These are phyloP conservation scores for Diplolepis rosae DNA, from an alignment of 2,888 invertebrate genomes.

Conservation along the genomic window DNA sequence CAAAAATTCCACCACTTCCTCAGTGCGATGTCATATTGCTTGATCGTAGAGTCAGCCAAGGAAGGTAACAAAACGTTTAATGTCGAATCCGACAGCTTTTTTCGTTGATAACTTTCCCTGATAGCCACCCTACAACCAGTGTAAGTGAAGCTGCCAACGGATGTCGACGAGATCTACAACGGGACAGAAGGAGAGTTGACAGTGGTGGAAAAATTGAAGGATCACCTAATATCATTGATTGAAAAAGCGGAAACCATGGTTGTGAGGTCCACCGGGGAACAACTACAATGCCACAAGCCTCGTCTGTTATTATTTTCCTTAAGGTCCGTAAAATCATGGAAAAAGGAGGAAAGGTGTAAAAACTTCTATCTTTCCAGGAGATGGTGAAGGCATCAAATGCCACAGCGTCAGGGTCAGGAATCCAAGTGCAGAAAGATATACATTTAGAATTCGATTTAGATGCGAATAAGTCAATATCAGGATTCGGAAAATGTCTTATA, in stretches of 20 bases:
- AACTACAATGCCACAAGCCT: too few relatives aligned
- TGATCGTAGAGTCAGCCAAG: neutral
- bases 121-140: slow-evolving; percentile 21
- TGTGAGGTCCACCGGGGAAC: neutral
- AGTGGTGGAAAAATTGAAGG: slow-evolving; percentile 24
- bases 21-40: neutral
- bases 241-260: neutral
- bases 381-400: too few relatives aligned
- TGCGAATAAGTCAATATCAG: too few relatives aligned
- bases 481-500: too few relatives aligned
- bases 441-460: too few relatives aligned
- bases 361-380: too few relatives aligned
- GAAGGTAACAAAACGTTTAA: neutral
- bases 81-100: neutral
- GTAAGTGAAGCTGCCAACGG: slow-evolving; percentile 18
- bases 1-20: neutral
- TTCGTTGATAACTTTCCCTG: neutral
- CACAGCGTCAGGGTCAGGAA: too few relatives aligned
- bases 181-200: slow-evolving; percentile 29
- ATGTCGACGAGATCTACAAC: slow-evolving; percentile 31
- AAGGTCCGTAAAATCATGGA: neutral
- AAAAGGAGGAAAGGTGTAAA: neutral
- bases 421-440: too few relatives aligned
- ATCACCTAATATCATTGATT: neutral
- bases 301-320: neutral